Evolutionary conservation across 1,140 invertebrate species (phyloP), one percentile per base, ranked within the genome.

Genomic region (Drosophila pallidifrons): DNA sequence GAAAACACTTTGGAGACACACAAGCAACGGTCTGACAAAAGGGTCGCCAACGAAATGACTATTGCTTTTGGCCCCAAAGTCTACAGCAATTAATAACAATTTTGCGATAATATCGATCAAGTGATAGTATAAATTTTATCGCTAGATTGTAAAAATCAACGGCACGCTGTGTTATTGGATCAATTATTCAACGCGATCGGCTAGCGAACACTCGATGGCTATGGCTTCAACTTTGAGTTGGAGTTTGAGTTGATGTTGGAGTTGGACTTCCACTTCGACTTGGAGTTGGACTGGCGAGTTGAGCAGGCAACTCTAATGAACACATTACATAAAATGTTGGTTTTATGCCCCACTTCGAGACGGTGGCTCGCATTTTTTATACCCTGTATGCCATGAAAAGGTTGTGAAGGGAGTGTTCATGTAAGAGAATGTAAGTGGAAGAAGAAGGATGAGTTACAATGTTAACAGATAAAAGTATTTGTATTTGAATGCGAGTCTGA

Each of bases 311-410:
- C 77, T 88, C 83, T 89, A 88, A 88, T 89, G 83, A 88, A 88
- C 85, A 88, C 85, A 88, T 88, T 88, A 88, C 85, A 88, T 88
- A 89, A 89, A 88, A 88, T 73, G 70, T 88, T 83, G 71, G 66
- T 88, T 88, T 88, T 89, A 88, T 88, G 85, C 70, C 70, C 83
- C 77, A 83, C 80, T 89, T 79, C 47, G 66, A 65, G 78, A 51
- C 51, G 32, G 43, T 67, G 63, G 52, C 41, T 66, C 43, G 72
- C 49, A 57, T 69, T 69, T 69, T 63, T 41, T 8, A 65, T 66
- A 66, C 64, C 52, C 38, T 66, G 41, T 30, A 45, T 8, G 1
- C 25, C 38, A 28, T 28, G 25, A 45, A 58, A 43, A 28, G 1
- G 1, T 13, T 43, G 25, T 5, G 32, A 45, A 43, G 61, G 10